Base-by-base conservation (phyloP, 2,888 invertebrate genomes). In the Trissolcus japonicus region DNA sequence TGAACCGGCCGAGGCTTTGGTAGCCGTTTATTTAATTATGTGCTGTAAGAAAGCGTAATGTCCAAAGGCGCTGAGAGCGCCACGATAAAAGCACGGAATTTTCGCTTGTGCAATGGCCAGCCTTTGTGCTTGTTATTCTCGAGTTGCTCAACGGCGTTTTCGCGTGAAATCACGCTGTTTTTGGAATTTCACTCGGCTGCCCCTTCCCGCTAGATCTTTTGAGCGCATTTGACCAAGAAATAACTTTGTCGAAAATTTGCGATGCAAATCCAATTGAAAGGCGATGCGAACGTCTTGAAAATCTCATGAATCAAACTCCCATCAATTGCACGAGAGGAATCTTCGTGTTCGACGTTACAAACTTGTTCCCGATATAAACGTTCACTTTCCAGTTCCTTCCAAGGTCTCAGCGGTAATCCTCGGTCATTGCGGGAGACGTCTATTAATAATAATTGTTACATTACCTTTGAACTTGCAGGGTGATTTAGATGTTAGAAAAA, bases 21-120 rank as follows among this genome's bases (percentile, higher is more conserved):
- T 56, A 73, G 77, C 60, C 63, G 54, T 65, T 69, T 73, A 78
- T 78, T 78, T 78, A 78, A 69, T 78, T 78, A 78, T 66, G 73
- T 66, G 63, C 67, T 50, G 57, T 65, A 78, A 74, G 74, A 74
- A 74, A 74, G 51, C 74, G 61, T 21, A 55, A 53, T 62, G 59
- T 69, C 63, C 43, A 65, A 76, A 66, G 71, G 65, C 69, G 65
- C 53, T 69, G 14, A 50, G 35, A 69, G 25, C 62, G 40, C 53
- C 59, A 9, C 72, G 68, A 73, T 77, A 69, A 69, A 73, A 74
- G 73, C 41, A 43, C 41, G 73, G 62, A 69, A 78, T 79, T 68
- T 19, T 17, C 62, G 69, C 51, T 67, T 73, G 69, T 62, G 59
- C 63, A 56, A 59, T 56, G 16, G 53, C 48, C 61, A 46, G 69